Evolutionary conservation across 2,113 vertebrate genomes (phyloP), one percentile per base, ranked within the genome.

Genomic region (Loxodonta africana): DNA sequence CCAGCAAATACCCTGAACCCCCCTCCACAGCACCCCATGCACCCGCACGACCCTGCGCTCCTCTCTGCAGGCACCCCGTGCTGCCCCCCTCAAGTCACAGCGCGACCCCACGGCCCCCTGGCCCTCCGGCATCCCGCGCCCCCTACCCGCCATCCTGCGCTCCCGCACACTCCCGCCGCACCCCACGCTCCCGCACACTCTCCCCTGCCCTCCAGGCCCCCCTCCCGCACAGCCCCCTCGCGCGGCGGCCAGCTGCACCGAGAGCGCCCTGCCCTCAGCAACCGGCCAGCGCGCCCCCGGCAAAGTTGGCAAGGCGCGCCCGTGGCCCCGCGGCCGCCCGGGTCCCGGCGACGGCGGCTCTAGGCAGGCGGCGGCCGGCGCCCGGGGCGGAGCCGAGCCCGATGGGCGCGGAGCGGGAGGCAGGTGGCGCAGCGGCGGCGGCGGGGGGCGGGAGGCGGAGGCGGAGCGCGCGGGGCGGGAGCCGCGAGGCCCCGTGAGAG

Each of bases 381-480:
- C 95, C 96, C 88, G 85, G 96, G 97, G 97, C 97, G 96, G 97
- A 95, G 97, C 96, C 83, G 74, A 80, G 92, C 96, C 93, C 48
- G 44, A 94, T 89, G 97, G 94, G 95, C 92, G 96, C 95, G 3
- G 96, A 62, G 95, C 81, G 76, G 90, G 94, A 94, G 97, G 97
- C 97, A 98, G 97, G 97, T 97, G 97, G 97, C 95, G 85, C 89
- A 44, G 67, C 46, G 78, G 81, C 87, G 96, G 93, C 83, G 83
- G 86, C 48, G 48, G 48, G 91, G 92, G 83, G 91, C 95, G 57
- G 94, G 95, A 33, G 94, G 95, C 96, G 95, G 96, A 71, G 96
- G 92, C 97, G 60, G 96, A 69, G 95, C 95, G 95, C 92, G 92
- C 83, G 94, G 95, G 96, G 96, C 94, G 94, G 97, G 82, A 80